Evolutionary conservation across 1,140 invertebrate genomes (phyloP).

Genomic region (Chymomyza costata): DNA sequence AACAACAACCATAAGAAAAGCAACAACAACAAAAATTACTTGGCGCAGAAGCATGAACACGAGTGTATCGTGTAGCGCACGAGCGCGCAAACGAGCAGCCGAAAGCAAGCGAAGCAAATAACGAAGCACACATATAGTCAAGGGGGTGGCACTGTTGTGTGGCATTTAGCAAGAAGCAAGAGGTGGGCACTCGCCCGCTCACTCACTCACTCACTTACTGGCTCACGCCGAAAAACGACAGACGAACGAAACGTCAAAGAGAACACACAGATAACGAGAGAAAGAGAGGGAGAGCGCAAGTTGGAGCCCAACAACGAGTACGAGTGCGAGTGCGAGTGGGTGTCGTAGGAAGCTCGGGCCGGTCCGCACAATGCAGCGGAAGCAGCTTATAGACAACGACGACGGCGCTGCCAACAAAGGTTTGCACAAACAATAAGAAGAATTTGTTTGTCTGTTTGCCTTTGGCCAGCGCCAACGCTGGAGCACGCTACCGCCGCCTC

Average conservation of each 20-base stretch:
- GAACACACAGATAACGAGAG: slow-evolving; percentile 3
- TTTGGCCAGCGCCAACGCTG: slow-evolving; percentile 9
- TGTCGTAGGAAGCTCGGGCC: slow-evolving; percentile 15
- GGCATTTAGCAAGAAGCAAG: slow-evolving; percentile 33
- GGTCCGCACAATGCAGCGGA: slow-evolving; percentile 40
- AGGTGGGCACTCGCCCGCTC: slow-evolving; percentile 15
- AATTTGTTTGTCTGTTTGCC: slow-evolving; percentile 48
- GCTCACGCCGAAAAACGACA: not conserved
- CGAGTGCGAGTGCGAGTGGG: slow-evolving; percentile 26
- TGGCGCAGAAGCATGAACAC: not conserved
- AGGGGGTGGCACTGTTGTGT: too few relatives aligned
- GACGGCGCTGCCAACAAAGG: slow-evolving; percentile 2
- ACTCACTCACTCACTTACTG: slow-evolving; percentile 16
- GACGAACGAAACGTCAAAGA: slow-evolving; percentile 3
- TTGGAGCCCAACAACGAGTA: not conserved
- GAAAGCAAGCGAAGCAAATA: slow-evolving; percentile 14
- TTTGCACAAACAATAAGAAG: slow-evolving; percentile 40
- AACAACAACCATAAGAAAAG: too few relatives aligned
- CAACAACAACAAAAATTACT: not conserved
- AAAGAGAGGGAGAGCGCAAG: slow-evolving; percentile 2
- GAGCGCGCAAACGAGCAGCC: slow-evolving; percentile 14
- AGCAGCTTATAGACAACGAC: slow-evolving; percentile 48
- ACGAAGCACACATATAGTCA: too few relatives aligned
- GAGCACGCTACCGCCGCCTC: too few relatives aligned
- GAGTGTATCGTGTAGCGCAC: too few relatives aligned